Evolutionary conservation across 2,113 vertebrate genomes (phyloP), one percentile per base, ranked within the genome.

Genomic region (Gallinago paraguaiae): DNA sequence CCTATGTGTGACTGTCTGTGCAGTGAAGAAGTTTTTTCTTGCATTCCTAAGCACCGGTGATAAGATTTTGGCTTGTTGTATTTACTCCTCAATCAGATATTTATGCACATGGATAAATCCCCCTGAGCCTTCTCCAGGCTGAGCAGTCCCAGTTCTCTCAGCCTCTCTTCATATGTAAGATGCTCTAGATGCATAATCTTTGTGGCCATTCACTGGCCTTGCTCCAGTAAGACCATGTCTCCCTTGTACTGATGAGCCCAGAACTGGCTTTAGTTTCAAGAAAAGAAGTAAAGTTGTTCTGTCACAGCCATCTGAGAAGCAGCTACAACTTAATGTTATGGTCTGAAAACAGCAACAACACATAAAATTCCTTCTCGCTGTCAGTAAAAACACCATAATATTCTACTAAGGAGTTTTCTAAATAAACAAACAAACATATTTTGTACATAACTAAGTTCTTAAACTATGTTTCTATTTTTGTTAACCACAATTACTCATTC

Each of bases 1-100:
- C 7, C n/a, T 37, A 2, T 54, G 37, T 25, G 11, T 3, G 13
- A 79, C 2, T 7, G 53, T 3, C 6, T 46, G 11, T 11, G 1
- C 1, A 39, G 35, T 20, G 14, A 76, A 51, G 10, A 15, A 11
- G 11, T 18, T 46, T 48, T n/a, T 77, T 27, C 23, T 17, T 13
- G 35, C 15, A 5, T 23, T 15, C 39, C n/a, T 56, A 30, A 6
- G 12, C 7, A 65, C 10, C 45, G 25, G 30, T 25, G 39, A 65
- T 45, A 77, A 37, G n/a, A 51, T 6, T 17, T 31, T 71, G 7
- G 8, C 9, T 79, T 71, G 25, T 9, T 31, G 13, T 46, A 13
- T 77, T 68, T 35, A 45, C 18, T 72, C 24, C 24, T 28, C 12
- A 7, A 3, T 22, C 37, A 50, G 2, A 8, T 33, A 71, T 69